Conservation (phyloP, 2,888 invertebrate genomes). For the Halocaridina rubra region DNA sequence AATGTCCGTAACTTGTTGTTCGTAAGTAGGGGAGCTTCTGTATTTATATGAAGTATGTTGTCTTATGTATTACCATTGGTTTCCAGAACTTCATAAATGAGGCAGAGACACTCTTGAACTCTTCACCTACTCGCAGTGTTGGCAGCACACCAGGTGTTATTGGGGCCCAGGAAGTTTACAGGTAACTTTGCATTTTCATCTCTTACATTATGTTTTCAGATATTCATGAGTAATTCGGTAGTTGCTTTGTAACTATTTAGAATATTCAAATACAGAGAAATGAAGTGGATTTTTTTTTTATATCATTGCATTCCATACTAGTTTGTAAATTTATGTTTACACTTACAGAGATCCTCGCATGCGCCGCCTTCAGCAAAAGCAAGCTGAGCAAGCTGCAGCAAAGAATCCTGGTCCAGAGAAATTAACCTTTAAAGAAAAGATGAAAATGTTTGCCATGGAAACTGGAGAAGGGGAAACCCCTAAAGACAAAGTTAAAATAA, state of each 20-base stretch:
- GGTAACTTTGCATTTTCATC: slow-evolving; percentile 70
- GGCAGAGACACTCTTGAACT: slow-evolving; percentile 78
- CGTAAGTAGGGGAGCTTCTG: too few relatives aligned
- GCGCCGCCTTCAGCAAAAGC: slow-evolving; percentile 85
- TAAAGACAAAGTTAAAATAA: slow-evolving; percentile 95
- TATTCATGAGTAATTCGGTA: too few relatives aligned
- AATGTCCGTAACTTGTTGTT: too few relatives aligned
- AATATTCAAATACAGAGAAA: too few relatives aligned
- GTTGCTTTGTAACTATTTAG: too few relatives aligned
- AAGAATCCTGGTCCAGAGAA: slow-evolving; percentile 83
- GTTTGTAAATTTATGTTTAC: too few relatives aligned
- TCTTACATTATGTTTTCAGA: neutral
- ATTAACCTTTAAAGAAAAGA: slow-evolving; percentile 97
- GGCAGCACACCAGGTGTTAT: slow-evolving; percentile 93
- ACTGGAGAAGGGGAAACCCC: slow-evolving; percentile 93
- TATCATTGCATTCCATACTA: too few relatives aligned
- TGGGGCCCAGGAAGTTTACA: slow-evolving; percentile 97
- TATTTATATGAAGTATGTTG: too few relatives aligned
- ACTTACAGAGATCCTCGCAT: slow-evolving; percentile 84
- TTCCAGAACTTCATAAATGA: slow-evolving; percentile 82
- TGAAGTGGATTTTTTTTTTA: too few relatives aligned
- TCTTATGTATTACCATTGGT: too few relatives aligned
- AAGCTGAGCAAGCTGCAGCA: slow-evolving; percentile 74
- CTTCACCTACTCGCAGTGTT: slow-evolving; percentile 65
- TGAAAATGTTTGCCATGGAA: slow-evolving; percentile 99